A percentile compares a stretch with the other conserved stretches of the same genome.
phyloP scores from a whole-genome alignment of 2,113 vertebrate species.

The Pipra filicauda region DNA sequence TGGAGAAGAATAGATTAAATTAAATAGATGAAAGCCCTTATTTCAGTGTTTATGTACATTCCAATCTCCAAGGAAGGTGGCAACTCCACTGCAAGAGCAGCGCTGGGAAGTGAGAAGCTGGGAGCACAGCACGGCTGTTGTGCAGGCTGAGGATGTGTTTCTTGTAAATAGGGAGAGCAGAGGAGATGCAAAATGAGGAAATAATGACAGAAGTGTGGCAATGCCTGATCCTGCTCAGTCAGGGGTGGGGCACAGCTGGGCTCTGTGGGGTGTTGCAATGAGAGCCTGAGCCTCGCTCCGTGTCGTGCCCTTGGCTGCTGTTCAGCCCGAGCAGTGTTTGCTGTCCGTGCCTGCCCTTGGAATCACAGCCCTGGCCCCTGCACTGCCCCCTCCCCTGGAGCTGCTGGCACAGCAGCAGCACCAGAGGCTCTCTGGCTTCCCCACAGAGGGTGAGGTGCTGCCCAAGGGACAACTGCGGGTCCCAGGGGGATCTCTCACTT shows the following conservation, averaged over 20 bases:
- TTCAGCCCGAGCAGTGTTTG: not conserved
- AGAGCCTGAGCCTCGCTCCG: not conserved
- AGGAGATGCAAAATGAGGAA: not conserved
- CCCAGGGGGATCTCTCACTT: not conserved
- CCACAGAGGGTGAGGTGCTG: not conserved
- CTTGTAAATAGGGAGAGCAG: not conserved
- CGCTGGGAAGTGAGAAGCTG: not conserved
- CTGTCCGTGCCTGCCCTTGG: not conserved
- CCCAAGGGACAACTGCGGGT: not conserved
- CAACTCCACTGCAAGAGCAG: not conserved
- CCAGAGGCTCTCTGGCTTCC: not conserved
- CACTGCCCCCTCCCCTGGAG: not conserved
- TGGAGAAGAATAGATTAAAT: not conserved
- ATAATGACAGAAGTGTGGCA: not conserved
- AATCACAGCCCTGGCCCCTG: accelerated
- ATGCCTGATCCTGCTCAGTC: not conserved
- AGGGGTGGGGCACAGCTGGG: not conserved
- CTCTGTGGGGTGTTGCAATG: not conserved
- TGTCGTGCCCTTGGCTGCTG: not conserved
- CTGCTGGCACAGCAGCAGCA: not conserved
- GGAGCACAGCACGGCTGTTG: not conserved
- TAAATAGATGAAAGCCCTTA: not conserved
- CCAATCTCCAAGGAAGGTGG: not conserved
- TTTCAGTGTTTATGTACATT: not conserved
- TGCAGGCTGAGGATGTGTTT: not conserved